phyloP scores from a whole-genome alignment of 2,888 invertebrate species.

The Callinectes sapidus region DNA sequence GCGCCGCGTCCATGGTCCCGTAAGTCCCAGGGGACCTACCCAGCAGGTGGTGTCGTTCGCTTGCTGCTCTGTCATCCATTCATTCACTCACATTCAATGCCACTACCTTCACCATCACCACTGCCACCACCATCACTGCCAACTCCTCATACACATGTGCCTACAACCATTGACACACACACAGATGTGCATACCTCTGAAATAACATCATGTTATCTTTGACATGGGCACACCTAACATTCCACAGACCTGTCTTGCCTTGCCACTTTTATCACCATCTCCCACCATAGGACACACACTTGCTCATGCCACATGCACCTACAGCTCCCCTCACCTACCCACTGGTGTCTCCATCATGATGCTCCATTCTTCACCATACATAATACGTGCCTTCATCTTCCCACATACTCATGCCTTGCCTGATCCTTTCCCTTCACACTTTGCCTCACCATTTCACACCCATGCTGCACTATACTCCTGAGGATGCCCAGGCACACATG shows the following conservation, averaged over 20 bases:
- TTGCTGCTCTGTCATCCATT: constrained; percentile 56
- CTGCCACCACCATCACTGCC: not conserved
- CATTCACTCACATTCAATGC: constrained; percentile 31
- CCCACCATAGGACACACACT: not conserved
- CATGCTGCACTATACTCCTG: constrained; percentile 12
- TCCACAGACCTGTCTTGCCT: not conserved
- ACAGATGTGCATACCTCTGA: not conserved
- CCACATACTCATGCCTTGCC: not conserved
- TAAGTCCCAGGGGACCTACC: constrained; percentile 70
- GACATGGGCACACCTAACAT: not conserved
- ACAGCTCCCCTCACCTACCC: not conserved
- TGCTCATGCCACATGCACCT: not conserved
- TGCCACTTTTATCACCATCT: not conserved
- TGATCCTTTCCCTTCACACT: not conserved
- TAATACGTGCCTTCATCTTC: not conserved
- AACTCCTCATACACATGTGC: not conserved
- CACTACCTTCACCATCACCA: not conserved
- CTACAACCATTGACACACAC: not conserved
- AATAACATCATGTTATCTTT: not conserved
- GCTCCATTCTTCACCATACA: not conserved
- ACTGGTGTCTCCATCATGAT: not conserved
- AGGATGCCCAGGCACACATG: constrained; percentile 14
- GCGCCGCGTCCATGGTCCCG: constrained; percentile 66
- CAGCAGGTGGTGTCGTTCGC: constrained; percentile 70
- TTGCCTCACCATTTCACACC: constrained; percentile 12